A percentile compares a stretch with the other conserved stretches of the same genome.
Conservation (phyloP, 2,113 vertebrate species). For the Natator depressus region DNA sequence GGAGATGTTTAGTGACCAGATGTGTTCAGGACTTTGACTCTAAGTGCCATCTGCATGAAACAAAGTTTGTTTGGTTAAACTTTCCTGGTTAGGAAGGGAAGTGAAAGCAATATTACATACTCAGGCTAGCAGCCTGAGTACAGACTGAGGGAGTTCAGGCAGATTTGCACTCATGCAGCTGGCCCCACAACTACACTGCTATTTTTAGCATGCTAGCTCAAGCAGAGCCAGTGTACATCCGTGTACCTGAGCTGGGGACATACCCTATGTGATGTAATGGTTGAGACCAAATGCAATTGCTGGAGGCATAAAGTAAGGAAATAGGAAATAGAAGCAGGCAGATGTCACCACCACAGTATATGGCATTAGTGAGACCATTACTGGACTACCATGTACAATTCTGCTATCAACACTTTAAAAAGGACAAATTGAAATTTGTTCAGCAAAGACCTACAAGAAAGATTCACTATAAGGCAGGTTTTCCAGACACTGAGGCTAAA, state of each 20-base stretch:
- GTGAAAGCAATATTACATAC: not conserved
- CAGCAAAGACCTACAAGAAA: not conserved
- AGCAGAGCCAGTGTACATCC: not conserved
- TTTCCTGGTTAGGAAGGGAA: not conserved
- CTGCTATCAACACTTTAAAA: not conserved
- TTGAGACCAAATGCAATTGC: not conserved
- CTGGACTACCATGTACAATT: not conserved
- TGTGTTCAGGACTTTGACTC: not conserved
- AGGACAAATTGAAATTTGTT: not conserved
- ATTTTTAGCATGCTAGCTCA: not conserved
- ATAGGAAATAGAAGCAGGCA: not conserved
- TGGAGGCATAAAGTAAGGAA: not conserved
- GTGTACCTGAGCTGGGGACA: not conserved
- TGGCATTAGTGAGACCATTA: not conserved
- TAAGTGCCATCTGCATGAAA: not conserved
- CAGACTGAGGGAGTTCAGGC: not conserved
- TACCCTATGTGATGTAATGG: not conserved
- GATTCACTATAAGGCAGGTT: not conserved
- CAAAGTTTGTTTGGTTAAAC: not conserved
- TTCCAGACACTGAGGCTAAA: fast-evolving
- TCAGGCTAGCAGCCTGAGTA: not conserved
- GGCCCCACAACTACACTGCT: not conserved
- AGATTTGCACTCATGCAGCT: not conserved
- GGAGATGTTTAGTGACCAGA: not conserved
- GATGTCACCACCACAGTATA: not conserved